Evolutionary conservation across 2,888 invertebrate genomes (phyloP), one percentile per base, ranked within the genome.

Genomic region (Dusona sp.): DNA sequence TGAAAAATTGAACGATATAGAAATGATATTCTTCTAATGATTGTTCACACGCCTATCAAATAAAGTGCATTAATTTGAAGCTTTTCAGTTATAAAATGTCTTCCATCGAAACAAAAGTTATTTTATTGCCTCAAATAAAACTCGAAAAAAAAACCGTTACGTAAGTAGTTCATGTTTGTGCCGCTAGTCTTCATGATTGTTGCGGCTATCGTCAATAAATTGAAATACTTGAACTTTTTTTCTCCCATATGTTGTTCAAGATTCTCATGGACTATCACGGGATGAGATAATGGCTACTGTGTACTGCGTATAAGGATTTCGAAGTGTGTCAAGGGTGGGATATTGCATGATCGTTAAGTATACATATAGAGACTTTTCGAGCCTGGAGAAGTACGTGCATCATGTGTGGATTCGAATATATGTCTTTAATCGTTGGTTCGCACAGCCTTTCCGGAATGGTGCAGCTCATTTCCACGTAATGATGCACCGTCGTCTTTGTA

Each of bases 311-410:
- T 79, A 70, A 79, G 36, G 68, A 79, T 51, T 72, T 64, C 16
- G 9, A 88, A 87, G 8, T 36, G 72, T 89, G 89, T 88, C 89
- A 89, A 89, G 89, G 89, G 86, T 89, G 77, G 75, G n/a, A 45
- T n/a, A 80, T 89, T 86, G 85, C 88, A 85, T 88, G 88, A 86
- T 82, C 64, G 65, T 86, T 78, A 67, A 83, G 79, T 79, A 83
- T 54, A 68, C 54, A 29, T 33, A 25, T 16, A n/a, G 11, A 64
- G 51, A 19, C 48, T 33, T 36, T 45, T 25, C 45, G 29, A 73
- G 51, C 51, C 29, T 54, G 11, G 19, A n/a, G 57, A 22, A 16
- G 38, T 51, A 25, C 67, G 3, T 72, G 22, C 16, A n/a, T 45
- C 29, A 22, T 25, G 72, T 33, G 42, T 38, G 57, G 57, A 68